phyloP scores from a whole-genome alignment of 2,888 invertebrate species.

The Synanthedon formicaeformis region DNA sequence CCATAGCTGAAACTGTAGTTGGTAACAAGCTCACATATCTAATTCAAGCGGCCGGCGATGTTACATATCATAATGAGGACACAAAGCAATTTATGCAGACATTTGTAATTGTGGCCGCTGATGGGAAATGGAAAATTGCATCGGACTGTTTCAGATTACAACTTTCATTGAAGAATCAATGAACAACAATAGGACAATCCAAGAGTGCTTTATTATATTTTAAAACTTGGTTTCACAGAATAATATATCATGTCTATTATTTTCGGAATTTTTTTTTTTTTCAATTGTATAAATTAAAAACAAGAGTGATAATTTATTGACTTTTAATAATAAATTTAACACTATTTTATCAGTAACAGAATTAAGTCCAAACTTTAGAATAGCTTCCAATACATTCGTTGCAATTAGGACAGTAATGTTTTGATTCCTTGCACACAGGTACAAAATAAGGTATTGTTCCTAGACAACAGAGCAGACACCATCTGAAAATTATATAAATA shows the following conservation, averaged over 20 bases:
- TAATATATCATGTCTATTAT: not conserved
- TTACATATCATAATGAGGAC: slow-evolving; percentile 75
- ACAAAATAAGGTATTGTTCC: slow-evolving; percentile 48
- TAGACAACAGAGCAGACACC: slow-evolving; percentile 55
- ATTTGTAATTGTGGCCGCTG: slow-evolving; percentile 88
- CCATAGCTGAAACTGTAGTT: slow-evolving; percentile 81
- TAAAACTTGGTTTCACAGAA: not conserved
- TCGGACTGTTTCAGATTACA: slow-evolving; percentile 89
- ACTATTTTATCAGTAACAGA: not conserved
- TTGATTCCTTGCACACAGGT: slow-evolving; percentile 40
- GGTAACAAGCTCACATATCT: slow-evolving; percentile 83
- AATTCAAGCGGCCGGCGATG: slow-evolving; percentile 85
- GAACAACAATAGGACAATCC: slow-evolving; percentile 18
- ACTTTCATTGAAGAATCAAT: slow-evolving; percentile 42
- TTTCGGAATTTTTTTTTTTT: too few species aligned
- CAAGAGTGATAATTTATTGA: too few species aligned
- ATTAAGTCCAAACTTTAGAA: slow-evolving; percentile 22
- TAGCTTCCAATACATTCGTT: slow-evolving; percentile 43
- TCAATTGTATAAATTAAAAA: too few species aligned
- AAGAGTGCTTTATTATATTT: too few species aligned
- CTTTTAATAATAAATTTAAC: too few species aligned
- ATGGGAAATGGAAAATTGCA: slow-evolving; percentile 94
- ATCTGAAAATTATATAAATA: slow-evolving; percentile 35
- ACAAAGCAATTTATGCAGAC: slow-evolving; percentile 85
- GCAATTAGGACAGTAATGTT: slow-evolving; percentile 55